These are phyloP conservation scores for Euura saliciscinereae DNA, from an alignment of 1,140 invertebrate species.

Conservation along the genomic window DNA sequence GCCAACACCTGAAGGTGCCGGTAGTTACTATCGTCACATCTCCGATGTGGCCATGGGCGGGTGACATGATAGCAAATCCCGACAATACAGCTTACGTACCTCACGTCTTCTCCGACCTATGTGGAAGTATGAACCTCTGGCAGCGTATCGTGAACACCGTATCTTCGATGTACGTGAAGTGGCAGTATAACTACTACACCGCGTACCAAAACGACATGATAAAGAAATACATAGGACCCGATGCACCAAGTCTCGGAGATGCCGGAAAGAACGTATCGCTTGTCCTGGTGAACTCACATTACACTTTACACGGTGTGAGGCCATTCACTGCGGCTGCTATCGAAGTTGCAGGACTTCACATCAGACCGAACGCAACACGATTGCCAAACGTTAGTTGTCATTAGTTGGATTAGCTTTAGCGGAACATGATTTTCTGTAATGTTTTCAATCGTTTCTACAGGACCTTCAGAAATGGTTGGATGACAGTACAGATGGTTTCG, in stretches of 20 bases:
- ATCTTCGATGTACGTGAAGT: neutral
- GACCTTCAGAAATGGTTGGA: slow-evolving; percentile 72
- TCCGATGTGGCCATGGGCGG: slow-evolving; percentile 67
- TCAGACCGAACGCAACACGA: slow-evolving; percentile 28
- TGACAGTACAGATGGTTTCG: slow-evolving; percentile 70
- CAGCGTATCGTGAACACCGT: slow-evolving; percentile 63
- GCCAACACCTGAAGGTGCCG: slow-evolving; percentile 63
- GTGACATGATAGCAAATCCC: slow-evolving; percentile 67
- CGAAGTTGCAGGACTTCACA: slow-evolving; percentile 56
- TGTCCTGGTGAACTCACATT: slow-evolving; percentile 53
- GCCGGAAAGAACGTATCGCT: slow-evolving; percentile 53
- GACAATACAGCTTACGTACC: slow-evolving; percentile 67
- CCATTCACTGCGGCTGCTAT: slow-evolving; percentile 48
- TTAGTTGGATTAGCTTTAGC: neutral
- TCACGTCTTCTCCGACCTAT: slow-evolving; percentile 61
- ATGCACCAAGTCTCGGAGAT: slow-evolving; percentile 64
- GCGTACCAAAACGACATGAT: slow-evolving; percentile 43
- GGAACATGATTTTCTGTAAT: neutral
- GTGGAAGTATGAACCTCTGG: slow-evolving; percentile 64
- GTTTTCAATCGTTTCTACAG: slow-evolving; percentile 46
- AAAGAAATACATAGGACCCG: slow-evolving; percentile 60
- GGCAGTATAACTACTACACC: slow-evolving; percentile 16
- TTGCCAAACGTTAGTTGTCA: slow-evolving; percentile 28
- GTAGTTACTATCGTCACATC: slow-evolving; percentile 65
- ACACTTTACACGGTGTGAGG: slow-evolving; percentile 45